These are phyloP conservation scores for Alexandromys fortis DNA, from an alignment of 2,113 vertebrate genomes.

Conservation along the genomic window DNA sequence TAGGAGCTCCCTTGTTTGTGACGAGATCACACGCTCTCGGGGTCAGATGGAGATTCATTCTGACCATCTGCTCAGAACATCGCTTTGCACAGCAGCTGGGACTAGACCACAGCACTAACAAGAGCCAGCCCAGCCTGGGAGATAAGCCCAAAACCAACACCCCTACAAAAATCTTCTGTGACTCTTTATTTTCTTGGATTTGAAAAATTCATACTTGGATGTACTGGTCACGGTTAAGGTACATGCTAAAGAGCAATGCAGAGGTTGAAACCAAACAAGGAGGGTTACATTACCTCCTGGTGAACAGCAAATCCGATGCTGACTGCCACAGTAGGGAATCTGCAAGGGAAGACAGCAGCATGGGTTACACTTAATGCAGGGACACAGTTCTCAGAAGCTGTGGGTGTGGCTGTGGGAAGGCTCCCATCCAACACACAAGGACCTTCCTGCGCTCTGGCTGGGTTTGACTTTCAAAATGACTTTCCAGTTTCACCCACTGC, in stretches of 20 bases:
- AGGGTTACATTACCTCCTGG: constrained; percentile 88
- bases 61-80: not conserved
- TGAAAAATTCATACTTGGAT: not conserved
- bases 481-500: not conserved
- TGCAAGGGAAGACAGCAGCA: constrained; percentile 74
- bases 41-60: constrained; percentile 52
- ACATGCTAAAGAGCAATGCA: not conserved
- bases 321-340: constrained; percentile 92
- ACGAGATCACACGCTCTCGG: constrained; percentile 58
- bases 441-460: not conserved
- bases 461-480: not conserved
- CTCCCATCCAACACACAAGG: not conserved
- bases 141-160: rapidly evolving
- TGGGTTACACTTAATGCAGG: not conserved
- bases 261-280: not conserved
- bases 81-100: not conserved
- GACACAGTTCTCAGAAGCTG: not conserved
- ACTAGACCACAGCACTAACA: not conserved
- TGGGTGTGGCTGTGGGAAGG: rapidly evolving
- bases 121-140: no score
- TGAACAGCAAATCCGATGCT: constrained; percentile 94
- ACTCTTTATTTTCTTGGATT: not conserved
- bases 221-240: not conserved
- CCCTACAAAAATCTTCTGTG: not conserved
- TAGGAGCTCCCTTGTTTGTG: constrained; percentile 46